These are phyloP conservation scores for Penelope pileata DNA, from an alignment of 2,113 vertebrate species.

Conservation along the genomic window DNA sequence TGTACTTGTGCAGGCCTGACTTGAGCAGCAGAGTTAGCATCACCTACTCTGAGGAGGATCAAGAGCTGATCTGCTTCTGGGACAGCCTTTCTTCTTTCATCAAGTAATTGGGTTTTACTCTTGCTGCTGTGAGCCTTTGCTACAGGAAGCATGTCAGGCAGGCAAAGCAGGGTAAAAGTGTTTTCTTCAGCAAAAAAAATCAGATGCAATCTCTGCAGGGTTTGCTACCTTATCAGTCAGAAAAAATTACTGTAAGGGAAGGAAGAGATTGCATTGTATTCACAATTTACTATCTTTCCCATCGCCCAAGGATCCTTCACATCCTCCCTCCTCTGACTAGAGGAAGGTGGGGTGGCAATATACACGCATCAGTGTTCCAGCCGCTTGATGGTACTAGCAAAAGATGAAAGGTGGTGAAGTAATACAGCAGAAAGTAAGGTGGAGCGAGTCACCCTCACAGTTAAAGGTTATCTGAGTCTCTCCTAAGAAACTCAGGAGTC, in stretches of 20 bases:
- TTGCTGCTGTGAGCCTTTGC: neutral
- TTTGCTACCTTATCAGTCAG: neutral
- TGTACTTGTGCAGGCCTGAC: neutral
- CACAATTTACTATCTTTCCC: neutral
- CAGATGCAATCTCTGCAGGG: neutral
- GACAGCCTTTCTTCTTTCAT: neutral
- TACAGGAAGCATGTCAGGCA: neutral
- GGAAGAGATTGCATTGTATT: neutral
- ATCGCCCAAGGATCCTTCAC: neutral
- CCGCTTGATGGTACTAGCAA: neutral
- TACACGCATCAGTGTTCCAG: neutral
- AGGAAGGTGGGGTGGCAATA: conserved; percentile 8
- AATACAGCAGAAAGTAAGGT: neutral
- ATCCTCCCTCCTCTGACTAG: neutral
- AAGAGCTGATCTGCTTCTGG: neutral
- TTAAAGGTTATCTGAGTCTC: neutral
- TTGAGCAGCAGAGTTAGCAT: neutral
- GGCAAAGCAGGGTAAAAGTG: neutral
- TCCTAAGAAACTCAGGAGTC: neutral
- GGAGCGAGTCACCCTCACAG: neutral
- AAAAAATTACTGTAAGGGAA: neutral
- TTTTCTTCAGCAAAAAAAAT: neutral
- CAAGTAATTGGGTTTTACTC: neutral
- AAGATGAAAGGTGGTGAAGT: neutral
- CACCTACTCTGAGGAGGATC: neutral